Percentiles rank a stretch among this genome's conserved stretches.
phyloP scores from a whole-genome alignment of 2,797 vertebrate genomes.

The Etheostoma perlongum region DNA sequence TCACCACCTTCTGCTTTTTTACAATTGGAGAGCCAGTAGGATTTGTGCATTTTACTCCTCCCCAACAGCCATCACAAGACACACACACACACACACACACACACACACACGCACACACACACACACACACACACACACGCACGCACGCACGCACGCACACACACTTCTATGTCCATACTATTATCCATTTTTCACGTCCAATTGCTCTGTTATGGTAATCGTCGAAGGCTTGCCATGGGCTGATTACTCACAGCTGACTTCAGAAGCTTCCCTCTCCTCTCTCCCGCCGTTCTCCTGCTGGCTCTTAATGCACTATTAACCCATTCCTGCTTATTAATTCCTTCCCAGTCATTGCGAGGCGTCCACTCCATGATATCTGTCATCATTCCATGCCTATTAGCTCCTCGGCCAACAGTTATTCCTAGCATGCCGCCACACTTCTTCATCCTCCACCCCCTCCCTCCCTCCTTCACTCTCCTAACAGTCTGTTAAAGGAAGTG shows the following conservation, averaged over 20 bases:
- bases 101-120: conserved; percentile 53
- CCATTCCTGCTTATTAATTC: conserved; percentile 99
- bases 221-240: conserved; percentile 97
- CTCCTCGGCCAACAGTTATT: conserved; percentile 82
- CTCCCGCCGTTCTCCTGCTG: conserved; percentile 96
- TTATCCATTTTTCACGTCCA: conserved; percentile 99
- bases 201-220: conserved; percentile 99
- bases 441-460: conserved; percentile 26
- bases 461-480: conserved; percentile 6
- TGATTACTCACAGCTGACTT: conserved; percentile 99
- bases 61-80: conserved; percentile 48
- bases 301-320: conserved; percentile 99
- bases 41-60: conserved; percentile 61
- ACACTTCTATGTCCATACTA: conserved; percentile 96
- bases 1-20: conserved; percentile 50
- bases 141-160: conserved; percentile 57
- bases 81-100: conserved; percentile 45
- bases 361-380: conserved; percentile 86
- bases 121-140: conserved; percentile 47
- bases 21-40: conserved; percentile 57
- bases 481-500: conserved; percentile 72
- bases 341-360: conserved; percentile 94
- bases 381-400: conserved; percentile 87
- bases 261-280: conserved; percentile 92
- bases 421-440: conserved; percentile 60